Evolutionary conservation across 2,888 invertebrate genomes (phyloP), one percentile per base, ranked within the genome.

Genomic region (Cosmia pyralina): DNA sequence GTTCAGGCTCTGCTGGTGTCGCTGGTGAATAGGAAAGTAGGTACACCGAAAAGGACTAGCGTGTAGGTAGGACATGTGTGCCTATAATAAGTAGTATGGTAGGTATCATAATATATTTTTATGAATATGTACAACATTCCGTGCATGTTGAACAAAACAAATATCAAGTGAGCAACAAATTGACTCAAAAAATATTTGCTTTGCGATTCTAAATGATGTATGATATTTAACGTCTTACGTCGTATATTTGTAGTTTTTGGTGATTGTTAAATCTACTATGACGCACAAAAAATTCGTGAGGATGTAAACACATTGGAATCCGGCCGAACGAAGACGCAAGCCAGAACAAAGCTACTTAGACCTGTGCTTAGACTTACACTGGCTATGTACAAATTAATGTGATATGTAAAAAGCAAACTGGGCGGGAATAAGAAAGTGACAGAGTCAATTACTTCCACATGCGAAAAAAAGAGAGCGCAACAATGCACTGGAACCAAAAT

Each of bases 1-100:
- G 85, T 85, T 83, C 87, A 83, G 82, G 83, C 86, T 86, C 85
- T 78, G 74, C 86, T 86, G 75, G 78, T 85, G 75, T 85, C 77
- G 74, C 85, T 78, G 75, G 78, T 85, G 75, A 87, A 90, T 88
- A 91, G 90, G 88, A 90, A 89, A 85, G 72, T 83, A 78, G 72
- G n/a, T 83, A 78, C 70, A 68, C 69, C 77, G 69, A 83, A 86
- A 77, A 84, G 72, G 78, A 79, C 82, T 72, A 75, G 64, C 64
- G 59, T 64, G 55, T 69, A 72, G 41, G 67, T 71, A 72, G 60
- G 66, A 44, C 58, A 19, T 65, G 15, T 53, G n/a, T 15, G n/a
- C 17, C 7, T 41, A 28, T n/a, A 76, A 46, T 22, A 38, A 72
- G 46, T 46, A 19, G 34, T 44, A 38, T 10, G 38, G 7, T 22